Evolutionary conservation across 2,888 invertebrate species (phyloP).

Genomic region (Nomada fucata): DNA sequence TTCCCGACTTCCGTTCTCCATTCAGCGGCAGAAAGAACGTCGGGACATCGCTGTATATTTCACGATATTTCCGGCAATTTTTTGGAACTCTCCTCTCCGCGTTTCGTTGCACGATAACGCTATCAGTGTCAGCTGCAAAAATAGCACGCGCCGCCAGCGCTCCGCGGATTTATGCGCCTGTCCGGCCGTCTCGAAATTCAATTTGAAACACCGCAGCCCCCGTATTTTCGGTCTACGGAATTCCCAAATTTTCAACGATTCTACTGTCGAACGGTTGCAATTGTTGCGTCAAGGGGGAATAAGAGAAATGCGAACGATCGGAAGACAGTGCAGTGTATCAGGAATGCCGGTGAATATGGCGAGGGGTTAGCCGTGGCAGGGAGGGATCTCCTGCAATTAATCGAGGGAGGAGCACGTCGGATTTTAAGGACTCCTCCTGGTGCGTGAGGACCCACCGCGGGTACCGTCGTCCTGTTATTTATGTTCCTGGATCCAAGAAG

Average conservation of each 20-base stretch:
- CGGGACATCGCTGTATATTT: constrained; percentile 55
- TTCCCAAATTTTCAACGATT: background rate
- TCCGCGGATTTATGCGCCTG: background rate
- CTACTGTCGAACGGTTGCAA: background rate
- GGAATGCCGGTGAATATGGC: constrained; percentile 57
- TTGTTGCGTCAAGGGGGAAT: background rate
- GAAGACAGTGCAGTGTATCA: constrained; percentile 27
- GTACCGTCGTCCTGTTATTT: constrained; percentile 74
- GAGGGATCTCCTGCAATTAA: constrained; percentile 67
- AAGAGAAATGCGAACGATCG: background rate
- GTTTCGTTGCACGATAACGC: constrained; percentile 52
- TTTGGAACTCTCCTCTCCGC: constrained; percentile 22
- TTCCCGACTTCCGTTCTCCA: constrained; percentile 62
- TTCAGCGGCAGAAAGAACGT: constrained; percentile 44
- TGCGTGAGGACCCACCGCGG: constrained; percentile 68
- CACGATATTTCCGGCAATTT: constrained; percentile 65
- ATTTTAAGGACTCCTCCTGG: constrained; percentile 69
- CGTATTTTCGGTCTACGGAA: background rate
- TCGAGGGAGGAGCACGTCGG: constrained; percentile 71
- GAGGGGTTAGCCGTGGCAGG: constrained; percentile 58
- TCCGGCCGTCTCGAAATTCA: background rate
- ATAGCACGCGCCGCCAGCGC: constrained; percentile 4
- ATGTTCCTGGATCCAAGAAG: constrained; percentile 72
- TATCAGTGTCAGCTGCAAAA: constrained; percentile 43
- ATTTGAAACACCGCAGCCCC: background rate